A percentile compares a stretch with the other conserved stretches of the same genome.
Conservation (phyloP, 2,113 vertebrate species). For the Mastomys natalensis region DNA sequence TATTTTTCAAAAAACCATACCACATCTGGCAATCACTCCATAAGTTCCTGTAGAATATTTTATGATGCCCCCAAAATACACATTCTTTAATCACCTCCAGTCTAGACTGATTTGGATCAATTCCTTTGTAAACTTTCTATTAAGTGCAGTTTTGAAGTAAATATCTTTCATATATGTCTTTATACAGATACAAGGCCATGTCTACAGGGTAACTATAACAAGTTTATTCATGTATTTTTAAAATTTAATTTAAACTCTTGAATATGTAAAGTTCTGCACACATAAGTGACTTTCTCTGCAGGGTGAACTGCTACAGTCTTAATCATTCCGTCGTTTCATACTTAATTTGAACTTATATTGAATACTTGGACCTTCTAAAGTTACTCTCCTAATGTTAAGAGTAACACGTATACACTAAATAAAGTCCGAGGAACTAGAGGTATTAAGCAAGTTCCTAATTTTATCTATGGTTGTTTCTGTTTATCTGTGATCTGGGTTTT, state of each 20-base stretch:
- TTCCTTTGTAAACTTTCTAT: background rate
- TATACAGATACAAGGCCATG: background rate
- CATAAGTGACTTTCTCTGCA: slow-evolving; percentile 12
- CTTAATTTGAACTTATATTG: slow-evolving; percentile 21
- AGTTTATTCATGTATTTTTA: slow-evolving; percentile 49
- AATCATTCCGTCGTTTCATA: slow-evolving; percentile 7
- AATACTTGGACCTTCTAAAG: background rate
- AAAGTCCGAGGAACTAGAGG: background rate
- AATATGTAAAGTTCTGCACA: background rate
- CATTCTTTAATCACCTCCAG: background rate
- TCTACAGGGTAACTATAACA: slow-evolving; percentile 2
- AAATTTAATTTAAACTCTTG: slow-evolving; percentile 54
- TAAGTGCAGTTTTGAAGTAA: slow-evolving; percentile 13
- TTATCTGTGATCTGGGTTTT: background rate
- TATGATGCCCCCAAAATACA: background rate
- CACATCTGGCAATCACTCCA: background rate
- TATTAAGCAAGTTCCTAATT: slow-evolving; percentile 6
- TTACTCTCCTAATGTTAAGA: background rate
- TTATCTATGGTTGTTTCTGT: background rate
- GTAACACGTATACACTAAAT: background rate
- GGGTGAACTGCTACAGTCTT: slow-evolving; percentile 15
- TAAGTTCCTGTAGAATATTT: background rate
- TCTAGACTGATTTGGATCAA: background rate
- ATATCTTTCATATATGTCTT: background rate
- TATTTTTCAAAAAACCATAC: background rate